Evolutionary conservation across 2,888 invertebrate species (phyloP), one percentile per base, ranked within the genome.

Genomic region (Polia nebulosa): DNA sequence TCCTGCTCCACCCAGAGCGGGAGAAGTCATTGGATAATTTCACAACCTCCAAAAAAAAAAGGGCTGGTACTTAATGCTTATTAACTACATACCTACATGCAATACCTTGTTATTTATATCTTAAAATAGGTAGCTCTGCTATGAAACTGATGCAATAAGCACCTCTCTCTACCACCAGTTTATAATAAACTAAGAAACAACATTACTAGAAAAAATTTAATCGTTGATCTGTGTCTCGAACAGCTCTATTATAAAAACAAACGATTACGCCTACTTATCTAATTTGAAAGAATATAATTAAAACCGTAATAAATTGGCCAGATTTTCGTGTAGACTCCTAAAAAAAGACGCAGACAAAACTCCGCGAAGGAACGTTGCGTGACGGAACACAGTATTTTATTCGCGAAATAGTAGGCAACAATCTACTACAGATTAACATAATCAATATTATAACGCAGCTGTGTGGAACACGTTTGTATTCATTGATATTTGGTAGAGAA

Each of bases 361-460:
- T 59, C 64, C 63, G 70, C 63, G 77, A 80, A 84, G 74, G 49
- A 64, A 78, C 81, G 77, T 91, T 86, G 91, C 91, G 91, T 92
- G 91, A 75, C 82, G 70, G 69, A 76, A 85, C 87, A 78, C 85
- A 78, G 82, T 87, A 87, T 85, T 85, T 85, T 82, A 83, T 82
- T 87, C 85, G 87, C 89, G 80, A 90, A 91, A 90, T 86, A 83
- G 69, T 61, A 65, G 60, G 66, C 64, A 74, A 77, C 71, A 84
- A 85, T 85, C 80, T 77, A 78, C 81, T 70, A 80, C 74, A 76
- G 53, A 88, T 90, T 89, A 85, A 73, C 90, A 88, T 90, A 89
- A 91, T 90, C 91, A 87, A 91, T 92, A 90, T 82, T 77, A 87
- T 85, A 87, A 85, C 81, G 78, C 81, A 85, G 84, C 82, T 84